Evolutionary conservation across 2,113 vertebrate genomes (phyloP).

Genomic region (Sander vitreus): DNA sequence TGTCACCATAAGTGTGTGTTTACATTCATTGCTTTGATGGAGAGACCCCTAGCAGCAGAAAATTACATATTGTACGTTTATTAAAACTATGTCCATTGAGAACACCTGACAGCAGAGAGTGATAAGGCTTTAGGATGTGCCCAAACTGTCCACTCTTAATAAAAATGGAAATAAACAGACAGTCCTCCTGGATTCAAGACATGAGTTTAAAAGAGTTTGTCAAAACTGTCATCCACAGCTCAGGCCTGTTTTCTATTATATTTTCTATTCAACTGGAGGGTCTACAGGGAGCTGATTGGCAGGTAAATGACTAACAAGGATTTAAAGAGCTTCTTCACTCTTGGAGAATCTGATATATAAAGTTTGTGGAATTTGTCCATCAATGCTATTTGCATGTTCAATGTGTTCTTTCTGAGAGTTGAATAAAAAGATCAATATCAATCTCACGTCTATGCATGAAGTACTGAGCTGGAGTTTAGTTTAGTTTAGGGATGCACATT

Average conservation of each 20-base stretch:
- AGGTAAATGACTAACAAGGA: neutral
- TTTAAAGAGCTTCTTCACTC: neutral
- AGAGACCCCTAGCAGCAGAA: too few species aligned
- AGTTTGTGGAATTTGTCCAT: too few species aligned
- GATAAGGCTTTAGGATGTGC: neutral
- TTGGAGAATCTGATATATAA: too few species aligned
- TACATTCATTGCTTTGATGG: too few species aligned
- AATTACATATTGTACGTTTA: too few species aligned
- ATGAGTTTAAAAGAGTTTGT: conserved; percentile 10
- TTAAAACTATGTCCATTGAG: conserved; percentile 5
- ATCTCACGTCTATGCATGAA: too few species aligned
- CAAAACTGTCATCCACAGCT: conserved; percentile 24
- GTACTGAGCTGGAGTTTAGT: too few species aligned
- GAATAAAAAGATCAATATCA: too few species aligned
- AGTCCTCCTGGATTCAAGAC: conserved; percentile 21
- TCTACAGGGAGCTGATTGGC: neutral
- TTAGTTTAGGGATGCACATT: too few species aligned
- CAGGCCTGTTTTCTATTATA: conserved; percentile 5
- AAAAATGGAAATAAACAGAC: conserved; percentile 6
- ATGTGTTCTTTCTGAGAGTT: too few species aligned
- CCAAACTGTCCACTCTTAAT: neutral
- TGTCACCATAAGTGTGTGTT: too few species aligned
- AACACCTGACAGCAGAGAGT: conserved; percentile 3
- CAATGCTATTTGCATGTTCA: too few species aligned
- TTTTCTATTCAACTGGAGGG: neutral